phyloP scores from a whole-genome alignment of 2,797 vertebrate species.

The Gymnoscopelus microlampas region DNA sequence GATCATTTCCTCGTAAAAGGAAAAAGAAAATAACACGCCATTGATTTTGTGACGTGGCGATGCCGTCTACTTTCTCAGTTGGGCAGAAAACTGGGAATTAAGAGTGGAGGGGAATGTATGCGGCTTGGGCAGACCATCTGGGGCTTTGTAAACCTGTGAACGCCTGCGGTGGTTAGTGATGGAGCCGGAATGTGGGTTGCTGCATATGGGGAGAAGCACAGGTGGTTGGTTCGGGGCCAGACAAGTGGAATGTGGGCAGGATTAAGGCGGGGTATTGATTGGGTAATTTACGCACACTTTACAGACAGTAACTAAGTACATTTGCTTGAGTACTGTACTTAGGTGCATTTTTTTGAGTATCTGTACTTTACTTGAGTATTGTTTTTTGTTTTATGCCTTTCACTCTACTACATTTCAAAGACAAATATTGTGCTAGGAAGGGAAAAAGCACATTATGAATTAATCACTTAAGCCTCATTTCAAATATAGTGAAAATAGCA shows the following conservation, averaged over 20 bases:
- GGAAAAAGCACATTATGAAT: too few species aligned
- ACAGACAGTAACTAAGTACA: not conserved
- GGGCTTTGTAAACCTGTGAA: conserved; percentile 41
- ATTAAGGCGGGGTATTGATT: not conserved
- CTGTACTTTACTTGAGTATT: too few species aligned
- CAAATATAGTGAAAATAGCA: not conserved
- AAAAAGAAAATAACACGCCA: conserved; percentile 19
- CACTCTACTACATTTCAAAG: too few species aligned
- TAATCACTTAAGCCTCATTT: not conserved
- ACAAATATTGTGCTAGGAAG: too few species aligned
- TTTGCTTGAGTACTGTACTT: too few species aligned
- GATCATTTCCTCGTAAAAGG: conserved; percentile 70
- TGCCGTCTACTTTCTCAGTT: conserved; percentile 56
- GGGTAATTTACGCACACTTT: too few species aligned
- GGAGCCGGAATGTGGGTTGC: not conserved
- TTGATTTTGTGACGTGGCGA: conserved; percentile 74
- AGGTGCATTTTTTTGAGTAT: too few species aligned
- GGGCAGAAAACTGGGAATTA: conserved; percentile 9
- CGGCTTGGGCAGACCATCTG: conserved; percentile 14
- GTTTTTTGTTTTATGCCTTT: too few species aligned
- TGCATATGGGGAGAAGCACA: not conserved
- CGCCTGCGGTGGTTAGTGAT: conserved; percentile 13
- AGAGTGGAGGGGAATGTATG: conserved; percentile 31
- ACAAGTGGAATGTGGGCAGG: conserved; percentile 15
- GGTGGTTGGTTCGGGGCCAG: conserved; percentile 26